Evolutionary conservation across 2,888 invertebrate species (phyloP), one percentile per base, ranked within the genome.

Genomic region (Harmothoe impar): DNA sequence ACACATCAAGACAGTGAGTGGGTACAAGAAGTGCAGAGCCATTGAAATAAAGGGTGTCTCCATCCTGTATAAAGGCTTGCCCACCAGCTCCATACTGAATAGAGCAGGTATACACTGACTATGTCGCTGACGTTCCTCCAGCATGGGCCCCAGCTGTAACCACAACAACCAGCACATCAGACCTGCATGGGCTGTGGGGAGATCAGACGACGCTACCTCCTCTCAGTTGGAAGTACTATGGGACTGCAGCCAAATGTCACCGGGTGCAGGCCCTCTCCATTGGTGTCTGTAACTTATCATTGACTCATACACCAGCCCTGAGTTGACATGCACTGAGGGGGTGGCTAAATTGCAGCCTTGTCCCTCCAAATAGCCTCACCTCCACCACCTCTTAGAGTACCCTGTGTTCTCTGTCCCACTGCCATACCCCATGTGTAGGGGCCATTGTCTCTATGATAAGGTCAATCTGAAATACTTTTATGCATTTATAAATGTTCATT

Each of bases 281-380:
- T 29, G 72, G 72, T 29, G 72, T 72, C 72, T 72, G 72, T 72
- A 72, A 72, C 72, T 72, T 72, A n/a, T 72, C 72, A 29, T 72
- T 72, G 72, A 72, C 72, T 72, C 72, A 72, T 72, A 29, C 25
- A 1, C 1, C 29, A 7, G 12, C 43, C 10, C 20, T 3, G n/a
- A 72, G 72, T 72, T 72, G 72, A 72, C 72, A 72, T 72, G 72
- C 72, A 72, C 72, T 72, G 72, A 72, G 72, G 5, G 72, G 72
- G 72, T 72, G 72, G 72, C 7, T 72, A 72, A 72, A 25, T 72
- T 72, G 72, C 62, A 62, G 15, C 0, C n/a, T 20, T 62, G 62
- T 20, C 62, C 23, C 20, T 43, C 43, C 43, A 43, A 43, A 43
- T 43, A 43, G 43, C 43, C 43, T 43, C 43, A 43, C 62, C 62